Conservation (phyloP, 2,113 vertebrate genomes). For the Carlito syrichta region DNA sequence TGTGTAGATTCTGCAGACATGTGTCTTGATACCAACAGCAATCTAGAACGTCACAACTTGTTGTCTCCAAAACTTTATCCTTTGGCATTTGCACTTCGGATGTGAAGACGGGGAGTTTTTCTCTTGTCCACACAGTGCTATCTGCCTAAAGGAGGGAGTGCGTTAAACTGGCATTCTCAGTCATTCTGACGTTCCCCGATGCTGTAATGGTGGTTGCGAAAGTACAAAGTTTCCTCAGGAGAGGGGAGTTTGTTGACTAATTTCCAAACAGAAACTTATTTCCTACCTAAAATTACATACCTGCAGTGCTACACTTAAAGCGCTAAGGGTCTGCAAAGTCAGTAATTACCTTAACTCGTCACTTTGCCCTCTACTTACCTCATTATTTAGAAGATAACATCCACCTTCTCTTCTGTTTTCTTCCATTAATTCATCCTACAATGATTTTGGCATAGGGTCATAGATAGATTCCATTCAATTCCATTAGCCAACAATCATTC, state of each 20-base stretch:
- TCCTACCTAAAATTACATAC: not conserved
- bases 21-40: not conserved
- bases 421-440: not conserved
- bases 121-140: not conserved
- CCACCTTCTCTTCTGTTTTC: not conserved
- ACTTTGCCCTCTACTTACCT: not conserved
- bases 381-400: slow-evolving; percentile 3
- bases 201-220: not conserved
- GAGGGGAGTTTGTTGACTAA: not conserved
- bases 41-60: slow-evolving; percentile 2
- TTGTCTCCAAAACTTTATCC: slow-evolving; percentile 6
- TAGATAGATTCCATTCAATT: slow-evolving; percentile 18
- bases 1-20: not conserved
- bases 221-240: not conserved
- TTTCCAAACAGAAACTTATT: slow-evolving; percentile 16
- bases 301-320: not conserved
- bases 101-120: not conserved
- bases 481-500: not conserved
- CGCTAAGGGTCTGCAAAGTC: not conserved
- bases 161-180: not conserved
- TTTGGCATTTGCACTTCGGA: not conserved
- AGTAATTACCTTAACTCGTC: slow-evolving; percentile 37
- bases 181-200: not conserved
- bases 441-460: slow-evolving; percentile 34
- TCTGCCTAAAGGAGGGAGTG: not conserved